A percentile compares a stretch with the other conserved stretches of the same genome.
phyloP scores from a whole-genome alignment of 2,888 invertebrate genomes.

The Sceliomorpha sp. region DNA sequence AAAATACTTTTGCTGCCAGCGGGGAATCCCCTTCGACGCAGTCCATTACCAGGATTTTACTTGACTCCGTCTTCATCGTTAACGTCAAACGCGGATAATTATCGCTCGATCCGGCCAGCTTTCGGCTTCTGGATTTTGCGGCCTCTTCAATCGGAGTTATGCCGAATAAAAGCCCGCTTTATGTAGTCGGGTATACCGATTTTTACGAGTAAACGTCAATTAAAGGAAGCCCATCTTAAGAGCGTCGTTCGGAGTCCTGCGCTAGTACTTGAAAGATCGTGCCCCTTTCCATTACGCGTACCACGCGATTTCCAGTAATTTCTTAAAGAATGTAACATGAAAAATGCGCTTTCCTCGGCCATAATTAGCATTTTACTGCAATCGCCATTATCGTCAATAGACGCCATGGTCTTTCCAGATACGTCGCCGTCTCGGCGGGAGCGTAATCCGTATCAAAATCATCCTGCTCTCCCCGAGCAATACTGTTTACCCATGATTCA shows the following conservation, averaged over 20 bases:
- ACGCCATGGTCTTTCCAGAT: too few relatives aligned
- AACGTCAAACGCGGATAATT: slow-evolving; percentile 22
- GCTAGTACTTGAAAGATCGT: neutral
- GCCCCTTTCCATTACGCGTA: slow-evolving; percentile 20
- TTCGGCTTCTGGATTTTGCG: slow-evolving; percentile 18
- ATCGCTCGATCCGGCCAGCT: slow-evolving; percentile 16
- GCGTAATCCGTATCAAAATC: too few relatives aligned
- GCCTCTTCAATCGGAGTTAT: slow-evolving; percentile 17
- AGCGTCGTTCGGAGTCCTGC: neutral
- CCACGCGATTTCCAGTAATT: slow-evolving; percentile 28
- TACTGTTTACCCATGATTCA: slow-evolving; percentile 19
- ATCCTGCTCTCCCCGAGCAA: neutral
- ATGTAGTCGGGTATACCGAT: neutral
- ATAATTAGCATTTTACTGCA: neutral
- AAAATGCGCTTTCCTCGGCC: too few relatives aligned
- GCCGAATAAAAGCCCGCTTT: slow-evolving; percentile 12
- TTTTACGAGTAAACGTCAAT: slow-evolving; percentile 17
- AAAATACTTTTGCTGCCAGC: slow-evolving; percentile 15
- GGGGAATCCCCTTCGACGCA: neutral
- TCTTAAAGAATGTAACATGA: too few relatives aligned
- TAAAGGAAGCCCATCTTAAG: slow-evolving; percentile 3
- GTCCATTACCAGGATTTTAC: neutral
- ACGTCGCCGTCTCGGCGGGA: too few relatives aligned
- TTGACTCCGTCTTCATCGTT: slow-evolving; percentile 14
- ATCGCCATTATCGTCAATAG: neutral